Conservation (phyloP, 2,888 invertebrate genomes). For the Syrphus vitripennis region DNA sequence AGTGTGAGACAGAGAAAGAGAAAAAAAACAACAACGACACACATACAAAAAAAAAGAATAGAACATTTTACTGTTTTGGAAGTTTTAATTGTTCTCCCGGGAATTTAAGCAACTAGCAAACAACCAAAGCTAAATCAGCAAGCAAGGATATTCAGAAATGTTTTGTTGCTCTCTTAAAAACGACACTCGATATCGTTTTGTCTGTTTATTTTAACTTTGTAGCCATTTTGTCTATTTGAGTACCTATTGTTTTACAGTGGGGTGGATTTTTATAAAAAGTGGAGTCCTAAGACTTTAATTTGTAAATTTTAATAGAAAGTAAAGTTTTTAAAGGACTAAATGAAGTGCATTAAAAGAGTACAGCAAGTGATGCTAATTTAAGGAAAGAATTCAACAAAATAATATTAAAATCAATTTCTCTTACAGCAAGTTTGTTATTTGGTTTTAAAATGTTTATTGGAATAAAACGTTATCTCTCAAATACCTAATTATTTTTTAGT, state of each 20-base stretch:
- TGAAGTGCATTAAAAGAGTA: no score
- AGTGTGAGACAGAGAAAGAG: neutral
- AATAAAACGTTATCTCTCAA: no score
- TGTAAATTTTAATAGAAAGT: no score
- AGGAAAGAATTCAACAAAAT: no score
- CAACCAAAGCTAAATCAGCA: neutral
- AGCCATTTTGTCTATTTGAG: neutral
- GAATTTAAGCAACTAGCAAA: slow-evolving; percentile 23
- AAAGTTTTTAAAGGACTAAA: no score
- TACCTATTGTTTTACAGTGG: neutral
- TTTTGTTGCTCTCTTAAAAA: slow-evolving; percentile 12
- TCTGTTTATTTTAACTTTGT: slow-evolving; percentile 20
- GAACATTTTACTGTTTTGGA: slow-evolving; percentile 11
- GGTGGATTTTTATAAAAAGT: no score
- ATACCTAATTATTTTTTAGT: no score
- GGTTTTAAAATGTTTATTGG: no score
- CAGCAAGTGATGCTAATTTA: no score
- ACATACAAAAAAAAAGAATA: neutral
- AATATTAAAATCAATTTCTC: no score
- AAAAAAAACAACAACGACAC: neutral
- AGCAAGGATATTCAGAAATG: neutral
- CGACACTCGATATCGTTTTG: slow-evolving; percentile 45
- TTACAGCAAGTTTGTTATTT: no score
- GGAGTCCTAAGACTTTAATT: no score
- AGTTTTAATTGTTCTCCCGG: slow-evolving; percentile 66